phyloP scores from a whole-genome alignment of 2,797 vertebrate genomes.

The Prionace glauca region DNA sequence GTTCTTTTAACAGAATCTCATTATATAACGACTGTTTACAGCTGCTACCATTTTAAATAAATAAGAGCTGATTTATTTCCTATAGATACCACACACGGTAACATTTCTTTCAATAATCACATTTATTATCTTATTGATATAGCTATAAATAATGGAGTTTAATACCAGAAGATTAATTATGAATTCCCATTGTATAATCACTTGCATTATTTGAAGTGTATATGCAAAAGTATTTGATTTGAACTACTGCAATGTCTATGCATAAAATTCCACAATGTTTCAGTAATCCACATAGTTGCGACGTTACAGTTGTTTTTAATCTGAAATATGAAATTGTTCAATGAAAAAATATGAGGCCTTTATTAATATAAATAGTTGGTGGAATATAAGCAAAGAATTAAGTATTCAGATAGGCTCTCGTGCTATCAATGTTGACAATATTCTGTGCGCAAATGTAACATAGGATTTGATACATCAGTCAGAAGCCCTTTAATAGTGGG shows the following conservation, averaged over 20 bases:
- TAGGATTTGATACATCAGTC: background rate
- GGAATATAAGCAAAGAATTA: background rate
- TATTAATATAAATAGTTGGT: background rate
- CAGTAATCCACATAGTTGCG: background rate
- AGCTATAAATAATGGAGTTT: background rate
- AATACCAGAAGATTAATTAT: background rate
- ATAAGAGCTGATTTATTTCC: background rate
- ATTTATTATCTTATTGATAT: conserved; percentile 19
- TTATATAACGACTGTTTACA: background rate
- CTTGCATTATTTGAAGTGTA: background rate
- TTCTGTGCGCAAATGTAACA: background rate
- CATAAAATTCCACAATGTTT: background rate
- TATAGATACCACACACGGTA: background rate
- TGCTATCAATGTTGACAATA: background rate
- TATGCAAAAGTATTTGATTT: background rate
- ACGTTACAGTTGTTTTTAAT: background rate
- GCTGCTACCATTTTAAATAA: conserved; percentile 13
- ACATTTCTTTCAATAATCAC: background rate
- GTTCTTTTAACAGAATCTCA: background rate
- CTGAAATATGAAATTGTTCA: background rate
- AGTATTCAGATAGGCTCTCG: too few species aligned
- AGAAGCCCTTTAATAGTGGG: background rate
- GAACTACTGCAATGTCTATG: background rate
- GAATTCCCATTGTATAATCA: background rate
- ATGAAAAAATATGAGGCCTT: background rate